Evolutionary conservation across 2,113 vertebrate species (phyloP), one percentile per base, ranked within the genome.

Genomic region (Tupaia chinensis): DNA sequence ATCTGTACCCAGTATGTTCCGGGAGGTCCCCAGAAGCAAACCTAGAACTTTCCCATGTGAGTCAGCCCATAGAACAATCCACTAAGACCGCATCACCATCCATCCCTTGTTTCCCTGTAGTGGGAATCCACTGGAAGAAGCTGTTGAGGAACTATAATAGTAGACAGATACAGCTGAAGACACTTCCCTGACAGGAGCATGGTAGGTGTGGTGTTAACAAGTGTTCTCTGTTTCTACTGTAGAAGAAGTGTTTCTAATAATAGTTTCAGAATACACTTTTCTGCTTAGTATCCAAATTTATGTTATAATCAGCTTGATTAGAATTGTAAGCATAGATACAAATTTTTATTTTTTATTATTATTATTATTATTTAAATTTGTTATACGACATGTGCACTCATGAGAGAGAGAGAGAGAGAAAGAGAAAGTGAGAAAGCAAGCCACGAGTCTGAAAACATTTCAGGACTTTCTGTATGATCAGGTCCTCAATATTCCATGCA

Each of bases 271-370:
- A 94, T 58, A 10, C 3, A 44, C 5, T 76, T 80, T 91, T 27
- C 22, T 1, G 9, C 53, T 16, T 4, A 82, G 13, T 66, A 53
- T 74, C 9, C 20, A 86, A 80, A 79, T 80, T 60, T 1, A 72
- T 78, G 17, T 60, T 54, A 61, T 66, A 34, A 89, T 88, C 11
- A 86, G 9, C 5, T 93, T 63, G 22, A 12, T 76, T 82, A 72
- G 16, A 32, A 73, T 65, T 92, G 82, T 69, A 76, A n/a, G n/a
- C n/a, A n/a, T n/a, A n/a, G n/a, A n/a, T 78, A 74, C 78, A 93
- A 66, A 44, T 25, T 81, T 77, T 2, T 44, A 0, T 70, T 44
- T 44, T 4, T 44, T 44, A 32, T 32, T 44, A 44, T 44, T 44
- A 44, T 44, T 44, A 44, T 44, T 44, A 44, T 44, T 44, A 44